Evolutionary conservation across 2,888 invertebrate genomes (phyloP).

Genomic region (Hemicrepidius hirtus): DNA sequence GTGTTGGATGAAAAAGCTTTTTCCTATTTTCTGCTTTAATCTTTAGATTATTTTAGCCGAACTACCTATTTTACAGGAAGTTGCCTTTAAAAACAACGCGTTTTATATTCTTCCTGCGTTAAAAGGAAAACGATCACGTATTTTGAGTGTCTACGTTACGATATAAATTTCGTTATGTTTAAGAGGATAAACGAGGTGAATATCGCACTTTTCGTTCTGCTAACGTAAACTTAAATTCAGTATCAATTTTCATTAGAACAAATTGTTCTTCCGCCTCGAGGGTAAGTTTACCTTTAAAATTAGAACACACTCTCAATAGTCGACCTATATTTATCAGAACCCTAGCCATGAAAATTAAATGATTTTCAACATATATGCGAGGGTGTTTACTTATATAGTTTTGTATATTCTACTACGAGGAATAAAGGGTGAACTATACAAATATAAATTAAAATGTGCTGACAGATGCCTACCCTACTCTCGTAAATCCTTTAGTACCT

Average conservation of each 20-base stretch:
- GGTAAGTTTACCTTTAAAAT: slow-evolving; percentile 23
- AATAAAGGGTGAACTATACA: too few relatives aligned
- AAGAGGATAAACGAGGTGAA: background rate
- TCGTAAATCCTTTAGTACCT: too few relatives aligned
- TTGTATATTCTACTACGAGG: background rate
- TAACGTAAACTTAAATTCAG: slow-evolving; percentile 1
- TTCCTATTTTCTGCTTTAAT: background rate
- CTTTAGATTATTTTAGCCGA: background rate
- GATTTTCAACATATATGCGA: background rate
- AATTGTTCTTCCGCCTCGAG: slow-evolving; percentile 1
- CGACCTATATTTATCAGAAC: too few relatives aligned
- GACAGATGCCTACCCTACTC: too few relatives aligned
- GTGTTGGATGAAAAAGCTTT: background rate
- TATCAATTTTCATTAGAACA: slow-evolving; percentile 25
- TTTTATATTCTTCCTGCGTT: background rate
- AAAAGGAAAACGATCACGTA: background rate
- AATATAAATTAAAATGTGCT: too few relatives aligned
- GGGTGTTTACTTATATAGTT: slow-evolving; percentile 12
- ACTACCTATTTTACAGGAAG: background rate
- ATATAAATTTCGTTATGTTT: slow-evolving; percentile 5
- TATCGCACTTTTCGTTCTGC: background rate
- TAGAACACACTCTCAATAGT: background rate
- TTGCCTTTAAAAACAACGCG: background rate
- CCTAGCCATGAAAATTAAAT: too few relatives aligned
- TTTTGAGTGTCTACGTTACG: slow-evolving; percentile 3